phyloP scores from a whole-genome alignment of 2,113 vertebrate genomes.

The Cavia aperea region DNA sequence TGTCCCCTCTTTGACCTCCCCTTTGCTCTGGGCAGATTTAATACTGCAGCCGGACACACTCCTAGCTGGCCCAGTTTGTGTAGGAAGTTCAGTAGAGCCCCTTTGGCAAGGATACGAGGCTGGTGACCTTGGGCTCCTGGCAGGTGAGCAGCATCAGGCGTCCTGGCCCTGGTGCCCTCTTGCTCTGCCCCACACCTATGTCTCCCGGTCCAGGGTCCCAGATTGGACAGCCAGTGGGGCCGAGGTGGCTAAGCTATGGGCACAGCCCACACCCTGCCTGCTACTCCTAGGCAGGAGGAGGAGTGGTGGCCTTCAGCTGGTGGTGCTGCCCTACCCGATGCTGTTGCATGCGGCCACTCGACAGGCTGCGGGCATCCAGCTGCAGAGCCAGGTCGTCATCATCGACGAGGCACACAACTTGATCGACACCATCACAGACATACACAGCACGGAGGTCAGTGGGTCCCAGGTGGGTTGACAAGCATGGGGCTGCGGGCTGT shows the following conservation, averaged over 20 bases:
- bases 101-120: slow-evolving; percentile 82
- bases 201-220: neutral
- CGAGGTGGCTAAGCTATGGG: neutral
- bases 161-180: no score
- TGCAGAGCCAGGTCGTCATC: slow-evolving; percentile 92
- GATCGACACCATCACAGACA: slow-evolving; percentile 89
- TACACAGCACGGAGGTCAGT: slow-evolving; percentile 86
- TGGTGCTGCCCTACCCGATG: slow-evolving; percentile 96
- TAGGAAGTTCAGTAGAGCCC: slow-evolving; percentile 93
- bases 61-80: slow-evolving; percentile 95
- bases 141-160: slow-evolving; percentile 77
- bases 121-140: slow-evolving; percentile 90
- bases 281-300: no score
- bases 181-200: no score
- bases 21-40: slow-evolving; percentile 83
- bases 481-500: neutral
- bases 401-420: slow-evolving; percentile 98
- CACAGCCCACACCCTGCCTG: no score
- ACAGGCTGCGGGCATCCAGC: slow-evolving; percentile 83
- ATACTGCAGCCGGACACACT: slow-evolving; percentile 97
- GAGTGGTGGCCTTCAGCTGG: slow-evolving; percentile 78
- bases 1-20: neutral
- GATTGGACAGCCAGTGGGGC: no score
- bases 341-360: slow-evolving; percentile 90
- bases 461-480: slow-evolving; percentile 86